Conservation (phyloP, 2,888 invertebrate species). For the Aromia moschata region DNA sequence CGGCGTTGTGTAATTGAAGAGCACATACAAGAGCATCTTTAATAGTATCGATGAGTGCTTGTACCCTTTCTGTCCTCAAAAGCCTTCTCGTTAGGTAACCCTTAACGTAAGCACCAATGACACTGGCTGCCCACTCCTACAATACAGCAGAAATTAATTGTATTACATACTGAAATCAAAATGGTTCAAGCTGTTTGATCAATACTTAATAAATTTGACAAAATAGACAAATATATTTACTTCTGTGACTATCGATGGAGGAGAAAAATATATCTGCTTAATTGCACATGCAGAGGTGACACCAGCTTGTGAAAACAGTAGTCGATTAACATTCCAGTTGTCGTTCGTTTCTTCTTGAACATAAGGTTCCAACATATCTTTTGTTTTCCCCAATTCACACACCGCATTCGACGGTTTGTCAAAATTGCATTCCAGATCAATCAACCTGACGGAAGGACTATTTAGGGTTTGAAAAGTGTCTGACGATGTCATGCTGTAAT, state of each 20-base stretch:
- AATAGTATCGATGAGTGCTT: slow-evolving; percentile 80
- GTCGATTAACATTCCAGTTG: slow-evolving; percentile 30
- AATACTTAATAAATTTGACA: neutral
- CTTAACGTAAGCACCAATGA: slow-evolving; percentile 74
- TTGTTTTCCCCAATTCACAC: slow-evolving; percentile 2
- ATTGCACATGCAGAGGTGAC: slow-evolving; percentile 19
- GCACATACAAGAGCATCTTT: slow-evolving; percentile 82
- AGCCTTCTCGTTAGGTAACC: slow-evolving; percentile 86
- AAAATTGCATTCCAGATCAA: slow-evolving; percentile 32
- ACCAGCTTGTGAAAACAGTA: slow-evolving; percentile 38
- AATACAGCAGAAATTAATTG: slow-evolving; percentile 26
- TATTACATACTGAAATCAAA: slow-evolving; percentile 1
- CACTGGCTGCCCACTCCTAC: slow-evolving; percentile 70
- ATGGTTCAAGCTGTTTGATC: neutral
- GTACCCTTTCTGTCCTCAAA: slow-evolving; percentile 82
- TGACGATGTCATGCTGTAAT: slow-evolving; percentile 40
- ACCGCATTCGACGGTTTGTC: slow-evolving; percentile 9
- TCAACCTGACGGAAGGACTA: slow-evolving; percentile 28
- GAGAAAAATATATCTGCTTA: slow-evolving; percentile 28
- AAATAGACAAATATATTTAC: neutral
- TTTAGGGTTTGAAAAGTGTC: slow-evolving; percentile 33
- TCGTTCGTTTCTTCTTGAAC: slow-evolving; percentile 21
- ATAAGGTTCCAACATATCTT: neutral
- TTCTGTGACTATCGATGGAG: neutral
- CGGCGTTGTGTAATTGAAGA: slow-evolving; percentile 74